Base-by-base conservation (phyloP, 2,888 invertebrate genomes). In the Ctena decussata region DNA sequence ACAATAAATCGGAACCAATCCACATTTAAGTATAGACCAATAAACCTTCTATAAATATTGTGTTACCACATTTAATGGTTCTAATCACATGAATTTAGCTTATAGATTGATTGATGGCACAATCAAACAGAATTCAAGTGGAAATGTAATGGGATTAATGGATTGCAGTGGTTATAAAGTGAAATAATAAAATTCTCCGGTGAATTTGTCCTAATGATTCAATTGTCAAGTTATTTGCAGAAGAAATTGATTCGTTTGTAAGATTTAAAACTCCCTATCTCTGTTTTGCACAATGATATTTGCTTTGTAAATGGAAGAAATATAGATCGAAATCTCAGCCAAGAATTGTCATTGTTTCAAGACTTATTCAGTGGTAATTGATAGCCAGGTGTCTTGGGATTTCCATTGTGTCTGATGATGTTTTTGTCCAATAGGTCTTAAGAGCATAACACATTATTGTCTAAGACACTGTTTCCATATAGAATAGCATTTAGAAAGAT, bases 221-320 rank as follows among this genome's bases (percentile, higher is more conserved):
- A 21, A 65, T 65, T 65, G 65, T 35, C 11, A 15, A 35, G 65
- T n/a, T 65, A 24, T 65, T 65, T 65, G 65, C 65, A 32, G 65
- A 65, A 65, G 65, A 65, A 65, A 65, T 65, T 65, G 65, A 65
- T 65, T 65, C 21, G 65, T 65, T 65, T 65, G 35, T 35, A 65
- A 65, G 65, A 65, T 65, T 35, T 21, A 3, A 18, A 24, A 1
- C 6, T 65, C 65, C 35, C 6, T 24, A 27, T 27, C 27, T 27
- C 27, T 57, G n/a, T n/a, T 57, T 24, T 46, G 46, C 27, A 57
- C 8, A 27, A 11, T 3, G 27, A 57, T 57, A 24, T 57, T 57
- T 57, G 57, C 57, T 8, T 24, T 57, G n/a, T 24, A 57, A 57
- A 27, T 24, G 27, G 57, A 57, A 1, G 57, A 57, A 27, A 57